These are phyloP conservation scores for Leptopilina drosophilae DNA, from an alignment of 2,888 invertebrate genomes.

Conservation along the genomic window DNA sequence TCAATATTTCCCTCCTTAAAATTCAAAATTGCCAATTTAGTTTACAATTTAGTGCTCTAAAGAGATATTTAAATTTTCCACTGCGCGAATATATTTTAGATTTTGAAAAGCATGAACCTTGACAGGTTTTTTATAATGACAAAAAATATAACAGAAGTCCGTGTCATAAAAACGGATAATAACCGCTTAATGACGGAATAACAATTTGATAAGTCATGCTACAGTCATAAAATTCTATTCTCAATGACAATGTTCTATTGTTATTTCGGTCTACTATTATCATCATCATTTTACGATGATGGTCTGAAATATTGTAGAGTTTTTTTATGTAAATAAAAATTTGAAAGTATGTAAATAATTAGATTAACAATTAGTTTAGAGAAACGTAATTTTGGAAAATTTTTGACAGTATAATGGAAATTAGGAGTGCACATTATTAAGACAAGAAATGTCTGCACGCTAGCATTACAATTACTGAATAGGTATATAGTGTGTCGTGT, in stretches of 20 bases:
- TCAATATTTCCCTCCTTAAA: neutral
- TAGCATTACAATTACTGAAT: neutral
- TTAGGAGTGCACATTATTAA: neutral
- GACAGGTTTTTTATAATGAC: neutral
- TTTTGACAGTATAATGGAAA: too few relatives aligned
- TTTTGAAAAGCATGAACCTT: neutral
- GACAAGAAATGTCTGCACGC: neutral
- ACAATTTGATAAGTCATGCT: slow-evolving; percentile 6
- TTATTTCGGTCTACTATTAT: neutral
- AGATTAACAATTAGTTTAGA: too few relatives aligned
- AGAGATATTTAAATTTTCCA: too few relatives aligned
- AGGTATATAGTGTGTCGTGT: neutral
- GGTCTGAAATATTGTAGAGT: neutral
- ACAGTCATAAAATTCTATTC: slow-evolving; percentile 9
- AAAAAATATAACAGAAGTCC: neutral
- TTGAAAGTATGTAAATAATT: too few relatives aligned
- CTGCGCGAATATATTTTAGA: too few relatives aligned
- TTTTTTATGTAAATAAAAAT: too few relatives aligned
- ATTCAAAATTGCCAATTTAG: neutral
- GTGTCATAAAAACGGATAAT: neutral
- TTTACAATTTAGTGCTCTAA: neutral
- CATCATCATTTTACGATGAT: neutral
- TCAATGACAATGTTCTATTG: slow-evolving; percentile 1
- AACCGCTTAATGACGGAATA: neutral
- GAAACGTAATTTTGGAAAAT: too few relatives aligned